Conservation (phyloP, 1,140 invertebrate species). For the Oryzaephilus surinamensis region DNA sequence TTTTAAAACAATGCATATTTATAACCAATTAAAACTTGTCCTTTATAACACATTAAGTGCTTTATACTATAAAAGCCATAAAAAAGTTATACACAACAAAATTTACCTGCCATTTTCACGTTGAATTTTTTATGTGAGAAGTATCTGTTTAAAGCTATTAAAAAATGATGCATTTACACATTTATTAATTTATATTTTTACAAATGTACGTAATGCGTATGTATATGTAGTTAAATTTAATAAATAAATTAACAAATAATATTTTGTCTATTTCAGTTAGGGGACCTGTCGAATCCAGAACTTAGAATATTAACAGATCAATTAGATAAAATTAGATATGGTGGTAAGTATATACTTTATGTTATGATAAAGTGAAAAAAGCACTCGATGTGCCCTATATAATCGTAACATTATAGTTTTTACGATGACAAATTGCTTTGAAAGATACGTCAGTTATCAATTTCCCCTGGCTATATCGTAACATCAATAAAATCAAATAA, state of each 20-base stretch:
- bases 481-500: too few species aligned
- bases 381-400: background rate
- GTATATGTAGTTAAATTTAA: conserved; percentile 1
- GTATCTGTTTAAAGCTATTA: too few species aligned
- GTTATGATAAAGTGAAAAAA: background rate
- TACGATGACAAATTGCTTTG: too few species aligned
- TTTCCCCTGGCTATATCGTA: too few species aligned
- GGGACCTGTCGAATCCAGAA: conserved; percentile 76
- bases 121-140: too few species aligned
- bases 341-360: too few species aligned
- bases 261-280: conserved; percentile 50
- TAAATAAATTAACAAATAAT: conserved; percentile 6
- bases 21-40: conserved; percentile 2
- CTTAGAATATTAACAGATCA: conserved; percentile 77
- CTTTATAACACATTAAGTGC: background rate
- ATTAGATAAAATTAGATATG: conserved; percentile 76
- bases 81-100: background rate
- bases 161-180: too few species aligned
- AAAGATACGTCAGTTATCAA: too few species aligned
- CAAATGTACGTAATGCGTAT: too few species aligned
- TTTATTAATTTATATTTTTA: too few species aligned
- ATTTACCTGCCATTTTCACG: background rate
- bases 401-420: background rate
- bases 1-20: conserved; percentile 19
- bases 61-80: background rate